Evolutionary conservation across 2,797 vertebrate species (phyloP).

Genomic region (Arctocebus calabarensis): DNA sequence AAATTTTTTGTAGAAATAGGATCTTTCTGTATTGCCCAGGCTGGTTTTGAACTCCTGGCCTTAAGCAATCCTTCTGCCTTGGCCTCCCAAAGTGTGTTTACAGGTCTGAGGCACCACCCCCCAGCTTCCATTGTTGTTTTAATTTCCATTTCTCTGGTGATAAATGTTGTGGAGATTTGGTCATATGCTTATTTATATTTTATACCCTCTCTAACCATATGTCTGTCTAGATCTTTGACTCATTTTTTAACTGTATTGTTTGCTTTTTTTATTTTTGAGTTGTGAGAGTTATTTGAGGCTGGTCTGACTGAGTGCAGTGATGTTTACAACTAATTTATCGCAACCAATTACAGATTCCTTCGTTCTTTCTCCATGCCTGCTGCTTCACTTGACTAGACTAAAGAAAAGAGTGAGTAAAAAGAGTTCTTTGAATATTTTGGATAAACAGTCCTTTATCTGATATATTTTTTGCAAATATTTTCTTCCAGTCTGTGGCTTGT

Average conservation of each 20-base stretch:
- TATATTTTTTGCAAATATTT: background rate
- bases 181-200: background rate
- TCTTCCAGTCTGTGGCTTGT: background rate
- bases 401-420: background rate
- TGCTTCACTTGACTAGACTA: too few relatives aligned
- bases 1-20: background rate
- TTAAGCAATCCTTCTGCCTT: background rate
- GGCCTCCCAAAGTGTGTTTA: background rate
- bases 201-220: background rate
- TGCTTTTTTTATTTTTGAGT: background rate
- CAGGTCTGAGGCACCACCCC: too few relatives aligned
- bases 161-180: background rate
- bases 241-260: background rate
- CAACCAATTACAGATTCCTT: too few relatives aligned
- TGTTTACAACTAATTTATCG: too few relatives aligned
- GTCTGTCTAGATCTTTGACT: background rate
- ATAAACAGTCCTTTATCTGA: background rate
- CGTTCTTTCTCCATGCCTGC: too few relatives aligned
- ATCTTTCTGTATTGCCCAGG: background rate
- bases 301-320: too few relatives aligned
- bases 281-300: background rate
- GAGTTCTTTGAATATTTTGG: background rate
- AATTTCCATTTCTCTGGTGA: background rate
- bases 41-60: background rate
- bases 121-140: background rate